Conservation (phyloP, 2,797 vertebrate genomes). For the Melanotaenia pygmaea region DNA sequence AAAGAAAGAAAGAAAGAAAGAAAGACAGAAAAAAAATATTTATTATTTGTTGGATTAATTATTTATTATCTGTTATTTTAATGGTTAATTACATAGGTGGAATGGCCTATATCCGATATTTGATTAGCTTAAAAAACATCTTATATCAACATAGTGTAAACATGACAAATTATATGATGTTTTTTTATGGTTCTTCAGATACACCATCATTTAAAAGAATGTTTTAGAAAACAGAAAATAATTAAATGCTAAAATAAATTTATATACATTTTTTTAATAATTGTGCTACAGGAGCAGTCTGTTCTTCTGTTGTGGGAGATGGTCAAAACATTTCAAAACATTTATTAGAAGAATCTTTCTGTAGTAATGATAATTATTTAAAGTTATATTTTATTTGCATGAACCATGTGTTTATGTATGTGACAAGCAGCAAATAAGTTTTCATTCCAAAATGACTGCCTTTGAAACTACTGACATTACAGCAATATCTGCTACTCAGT, state of each 20-base stretch:
- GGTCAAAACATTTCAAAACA: background rate
- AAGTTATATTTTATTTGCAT: background rate
- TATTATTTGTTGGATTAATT: too few relatives aligned
- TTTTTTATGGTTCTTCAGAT: slow-evolving; percentile 16
- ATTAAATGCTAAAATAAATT: background rate
- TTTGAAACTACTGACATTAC: background rate
- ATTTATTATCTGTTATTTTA: too few relatives aligned
- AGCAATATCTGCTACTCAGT: background rate
- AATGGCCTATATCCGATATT: too few relatives aligned
- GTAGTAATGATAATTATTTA: background rate
- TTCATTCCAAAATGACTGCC: background rate
- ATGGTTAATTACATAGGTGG: too few relatives aligned
- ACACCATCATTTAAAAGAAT: background rate
- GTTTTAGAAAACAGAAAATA: background rate
- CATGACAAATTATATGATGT: background rate
- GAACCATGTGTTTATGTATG: too few relatives aligned
- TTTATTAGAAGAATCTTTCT: background rate
- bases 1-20: background rate
- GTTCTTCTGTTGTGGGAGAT: background rate
- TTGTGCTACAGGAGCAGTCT: background rate
- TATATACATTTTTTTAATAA: background rate
- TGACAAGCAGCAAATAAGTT: background rate
- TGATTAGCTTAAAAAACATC: too few relatives aligned
- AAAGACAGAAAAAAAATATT: background rate
- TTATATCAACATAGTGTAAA: too few relatives aligned